phyloP scores from a whole-genome alignment of 2,113 vertebrate species.

The Globicephala melas region DNA sequence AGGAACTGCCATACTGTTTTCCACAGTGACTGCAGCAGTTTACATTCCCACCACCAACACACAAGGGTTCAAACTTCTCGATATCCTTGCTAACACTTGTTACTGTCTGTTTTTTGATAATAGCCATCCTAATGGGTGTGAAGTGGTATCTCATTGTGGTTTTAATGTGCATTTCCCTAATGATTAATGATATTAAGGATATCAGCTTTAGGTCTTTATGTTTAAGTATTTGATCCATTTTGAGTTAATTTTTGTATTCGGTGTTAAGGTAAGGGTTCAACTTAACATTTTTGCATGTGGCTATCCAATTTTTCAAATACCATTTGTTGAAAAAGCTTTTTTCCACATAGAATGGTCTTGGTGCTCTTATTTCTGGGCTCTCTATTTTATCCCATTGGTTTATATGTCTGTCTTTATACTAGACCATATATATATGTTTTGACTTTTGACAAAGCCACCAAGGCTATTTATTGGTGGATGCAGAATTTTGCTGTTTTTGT shows the following conservation, averaged over 20 bases:
- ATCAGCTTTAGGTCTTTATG: neutral
- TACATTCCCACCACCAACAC: neutral
- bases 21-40: neutral
- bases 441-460: neutral
- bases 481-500: neutral
- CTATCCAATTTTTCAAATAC: neutral
- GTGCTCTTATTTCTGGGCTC: neutral
- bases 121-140: neutral
- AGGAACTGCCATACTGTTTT: neutral
- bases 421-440: neutral
- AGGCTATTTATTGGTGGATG: neutral
- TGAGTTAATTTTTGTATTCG: neutral
- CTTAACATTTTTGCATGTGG: neutral
- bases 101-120: neutral
- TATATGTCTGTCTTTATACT: neutral
- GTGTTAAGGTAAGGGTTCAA: neutral
- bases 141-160: neutral
- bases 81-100: neutral
- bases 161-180: slow-evolving; percentile 17
- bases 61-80: neutral
- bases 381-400: neutral
- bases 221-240: neutral
- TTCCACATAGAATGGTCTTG: neutral
- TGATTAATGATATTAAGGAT: neutral
- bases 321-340: neutral